These are phyloP conservation scores for Gouania willdenowi DNA, from an alignment of 2,797 vertebrate genomes.

Conservation along the genomic window DNA sequence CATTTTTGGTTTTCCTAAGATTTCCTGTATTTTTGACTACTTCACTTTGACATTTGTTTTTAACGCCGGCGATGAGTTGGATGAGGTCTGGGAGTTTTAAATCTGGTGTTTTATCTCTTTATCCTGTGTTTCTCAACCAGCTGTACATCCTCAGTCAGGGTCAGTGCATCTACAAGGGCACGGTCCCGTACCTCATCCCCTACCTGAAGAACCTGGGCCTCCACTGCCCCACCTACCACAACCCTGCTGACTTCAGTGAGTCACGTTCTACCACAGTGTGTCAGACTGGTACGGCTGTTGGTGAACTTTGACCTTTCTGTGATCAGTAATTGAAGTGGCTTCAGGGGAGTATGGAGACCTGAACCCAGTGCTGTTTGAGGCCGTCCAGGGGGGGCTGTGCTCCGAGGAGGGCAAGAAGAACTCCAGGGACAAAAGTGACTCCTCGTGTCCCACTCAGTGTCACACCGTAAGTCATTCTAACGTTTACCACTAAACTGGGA, in stretches of 20 bases:
- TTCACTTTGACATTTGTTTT: no score
- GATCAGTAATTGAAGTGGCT: slow-evolving; percentile 93
- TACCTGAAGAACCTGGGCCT: slow-evolving; percentile 95
- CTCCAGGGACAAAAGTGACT: slow-evolving; percentile 82
- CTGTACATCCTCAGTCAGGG: slow-evolving; percentile 98
- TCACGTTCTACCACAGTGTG: not conserved
- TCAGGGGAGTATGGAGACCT: slow-evolving; percentile 97
- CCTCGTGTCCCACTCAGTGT: slow-evolving; percentile 78
- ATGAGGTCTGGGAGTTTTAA: no score
- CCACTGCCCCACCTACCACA: slow-evolving; percentile 97
- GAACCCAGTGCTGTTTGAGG: slow-evolving; percentile 92
- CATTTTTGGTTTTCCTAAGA: no score
- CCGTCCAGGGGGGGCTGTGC: slow-evolving; percentile 92
- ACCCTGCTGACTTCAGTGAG: slow-evolving; percentile 98
- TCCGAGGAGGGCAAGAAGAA: slow-evolving; percentile 87
- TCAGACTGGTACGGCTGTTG: not conserved
- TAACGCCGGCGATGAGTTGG: no score
- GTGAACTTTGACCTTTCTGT: slow-evolving; percentile 16
- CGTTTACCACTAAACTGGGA: no score
- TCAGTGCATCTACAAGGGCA: slow-evolving; percentile 97
- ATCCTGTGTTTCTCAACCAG: slow-evolving; percentile 61
- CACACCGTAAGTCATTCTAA: slow-evolving; percentile 67
- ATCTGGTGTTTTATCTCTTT: no score
- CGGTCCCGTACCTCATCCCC: slow-evolving; percentile 93
- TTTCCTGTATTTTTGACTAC: no score